These are phyloP conservation scores for Congeria kusceri DNA, from an alignment of 2,888 invertebrate genomes.

Conservation along the genomic window DNA sequence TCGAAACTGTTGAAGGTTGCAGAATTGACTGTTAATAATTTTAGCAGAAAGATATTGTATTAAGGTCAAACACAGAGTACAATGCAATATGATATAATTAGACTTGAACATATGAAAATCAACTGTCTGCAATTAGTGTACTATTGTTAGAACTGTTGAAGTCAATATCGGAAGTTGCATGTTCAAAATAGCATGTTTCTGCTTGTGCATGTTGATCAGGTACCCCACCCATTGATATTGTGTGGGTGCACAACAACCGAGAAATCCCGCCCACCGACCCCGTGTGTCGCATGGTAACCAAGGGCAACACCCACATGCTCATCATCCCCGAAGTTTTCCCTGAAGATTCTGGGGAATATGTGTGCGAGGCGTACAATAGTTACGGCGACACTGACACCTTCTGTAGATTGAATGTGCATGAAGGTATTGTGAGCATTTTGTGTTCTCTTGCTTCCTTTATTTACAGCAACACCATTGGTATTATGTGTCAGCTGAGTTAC, in stretches of 20 bases:
- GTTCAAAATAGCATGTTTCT: constrained; percentile 31
- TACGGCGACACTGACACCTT: constrained; percentile 82
- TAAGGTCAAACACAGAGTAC: too few relatives aligned
- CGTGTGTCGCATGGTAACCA: constrained; percentile 88
- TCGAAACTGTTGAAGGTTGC: too few relatives aligned
- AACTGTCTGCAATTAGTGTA: too few relatives aligned
- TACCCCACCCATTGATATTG: constrained; percentile 88
- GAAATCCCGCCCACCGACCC: constrained; percentile 88
- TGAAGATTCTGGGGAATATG: constrained; percentile 79
- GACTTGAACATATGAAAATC: too few relatives aligned
- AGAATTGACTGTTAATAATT: too few relatives aligned
- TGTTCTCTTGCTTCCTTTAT: constrained; percentile 10
- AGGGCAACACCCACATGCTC: constrained; percentile 87
- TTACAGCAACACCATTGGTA: neutral
- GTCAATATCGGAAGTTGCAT: too few relatives aligned
- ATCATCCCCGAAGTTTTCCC: constrained; percentile 86
- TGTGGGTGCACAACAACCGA: constrained; percentile 90
- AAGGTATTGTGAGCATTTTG: constrained; percentile 44
- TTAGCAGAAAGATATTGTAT: too few relatives aligned
- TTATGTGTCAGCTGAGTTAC: neutral
- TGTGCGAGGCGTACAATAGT: constrained; percentile 82
- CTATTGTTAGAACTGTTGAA: too few relatives aligned
- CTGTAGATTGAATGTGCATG: constrained; percentile 73
- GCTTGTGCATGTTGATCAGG: constrained; percentile 81
- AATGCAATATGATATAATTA: too few relatives aligned